phyloP scores from a whole-genome alignment of 2,113 vertebrate species.

The Pelobates fuscus region DNA sequence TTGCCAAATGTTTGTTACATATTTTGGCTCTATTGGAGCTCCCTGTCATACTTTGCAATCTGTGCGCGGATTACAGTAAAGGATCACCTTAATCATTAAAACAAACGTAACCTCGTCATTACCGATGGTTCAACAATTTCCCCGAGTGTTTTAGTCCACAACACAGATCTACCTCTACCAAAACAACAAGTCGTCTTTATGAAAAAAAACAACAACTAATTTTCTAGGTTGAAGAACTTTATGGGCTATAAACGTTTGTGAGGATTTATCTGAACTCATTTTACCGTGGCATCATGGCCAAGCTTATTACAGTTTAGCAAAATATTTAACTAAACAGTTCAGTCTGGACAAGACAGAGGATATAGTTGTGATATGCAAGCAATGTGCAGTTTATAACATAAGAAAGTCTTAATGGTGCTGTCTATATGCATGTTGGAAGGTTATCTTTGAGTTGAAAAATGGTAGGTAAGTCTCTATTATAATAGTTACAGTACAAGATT shows the following conservation, averaged over 20 bases:
- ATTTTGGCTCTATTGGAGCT: conserved; percentile 29
- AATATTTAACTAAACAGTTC: background rate
- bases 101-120: conserved; percentile 67
- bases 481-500: too few species aligned
- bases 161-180: background rate
- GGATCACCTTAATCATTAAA: conserved; percentile 8
- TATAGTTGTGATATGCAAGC: background rate
- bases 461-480: too few species aligned
- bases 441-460: too few species aligned
- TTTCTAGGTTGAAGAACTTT: background rate
- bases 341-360: background rate
- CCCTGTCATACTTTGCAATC: conserved; percentile 22
- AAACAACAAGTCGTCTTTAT: background rate
- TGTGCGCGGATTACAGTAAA: conserved; percentile 32
- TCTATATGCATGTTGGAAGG: too few species aligned
- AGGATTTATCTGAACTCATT: background rate
- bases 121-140: conserved; percentile 49
- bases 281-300: background rate
- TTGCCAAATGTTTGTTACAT: conserved; percentile 43
- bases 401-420: background rate
- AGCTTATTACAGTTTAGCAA: background rate
- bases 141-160: background rate
- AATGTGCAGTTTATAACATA: background rate
- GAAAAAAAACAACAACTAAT: background rate
- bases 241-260: background rate